These are phyloP conservation scores for Tetragnatha montana DNA, from an alignment of 2,888 invertebrate genomes.

Conservation along the genomic window DNA sequence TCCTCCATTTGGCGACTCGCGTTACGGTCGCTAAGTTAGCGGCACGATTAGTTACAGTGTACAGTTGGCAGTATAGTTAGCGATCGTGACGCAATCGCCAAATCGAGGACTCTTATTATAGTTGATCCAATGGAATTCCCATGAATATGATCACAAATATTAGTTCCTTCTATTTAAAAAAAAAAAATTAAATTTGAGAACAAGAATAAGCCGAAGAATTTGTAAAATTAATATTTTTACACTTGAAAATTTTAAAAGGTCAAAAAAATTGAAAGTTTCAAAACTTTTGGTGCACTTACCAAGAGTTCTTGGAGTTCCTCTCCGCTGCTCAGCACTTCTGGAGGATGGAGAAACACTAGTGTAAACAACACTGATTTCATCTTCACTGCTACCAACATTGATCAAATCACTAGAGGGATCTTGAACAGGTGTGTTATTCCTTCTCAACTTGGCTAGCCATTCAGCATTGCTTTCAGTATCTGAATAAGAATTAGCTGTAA, in stretches of 20 bases:
- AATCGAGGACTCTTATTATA: no score
- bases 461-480: slow-evolving; percentile 64
- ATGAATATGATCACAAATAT: no score
- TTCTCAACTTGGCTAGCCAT: slow-evolving; percentile 16
- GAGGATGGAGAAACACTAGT: slow-evolving; percentile 11
- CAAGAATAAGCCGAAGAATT: no score
- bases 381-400: slow-evolving; percentile 55
- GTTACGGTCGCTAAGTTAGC: no score
- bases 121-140: no score
- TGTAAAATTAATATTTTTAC: neutral
- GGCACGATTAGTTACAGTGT: no score
- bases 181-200: no score
- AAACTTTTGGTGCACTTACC: slow-evolving; percentile 20
- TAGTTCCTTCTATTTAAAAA: no score
- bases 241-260: neutral
- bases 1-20: no score
- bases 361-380: slow-evolving; percentile 67
- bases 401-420: slow-evolving; percentile 14
- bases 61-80: no score
- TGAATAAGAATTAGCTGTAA: slow-evolving; percentile 69
- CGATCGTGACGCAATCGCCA: no score
- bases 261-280: neutral
- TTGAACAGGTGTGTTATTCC: slow-evolving; percentile 3
- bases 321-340: slow-evolving; percentile 14
- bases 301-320: slow-evolving; percentile 39